A percentile compares a stretch with the other conserved stretches of the same genome.
Evolutionary conservation across 2,797 vertebrate genomes (phyloP).

Genomic region (Hybognathus amarus): DNA sequence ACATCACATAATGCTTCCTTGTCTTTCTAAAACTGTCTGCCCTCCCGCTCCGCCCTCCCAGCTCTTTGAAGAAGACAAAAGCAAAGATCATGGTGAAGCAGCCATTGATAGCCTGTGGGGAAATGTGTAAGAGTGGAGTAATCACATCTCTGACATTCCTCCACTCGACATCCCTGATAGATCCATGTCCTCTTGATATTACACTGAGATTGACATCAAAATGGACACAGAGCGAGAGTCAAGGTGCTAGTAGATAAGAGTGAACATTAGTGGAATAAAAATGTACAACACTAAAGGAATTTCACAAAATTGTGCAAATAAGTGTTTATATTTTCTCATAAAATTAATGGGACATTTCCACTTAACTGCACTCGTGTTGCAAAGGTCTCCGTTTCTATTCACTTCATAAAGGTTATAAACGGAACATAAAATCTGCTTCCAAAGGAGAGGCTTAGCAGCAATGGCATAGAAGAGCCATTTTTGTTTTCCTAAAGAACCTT

Average conservation of each 20-base stretch:
- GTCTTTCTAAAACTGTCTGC: constrained; percentile 10
- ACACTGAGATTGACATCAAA: constrained; percentile 29
- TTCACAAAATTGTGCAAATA: background rate
- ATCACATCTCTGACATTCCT: constrained; percentile 72
- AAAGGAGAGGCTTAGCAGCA: background rate
- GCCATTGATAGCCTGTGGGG: constrained; percentile 72
- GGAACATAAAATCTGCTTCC: background rate
- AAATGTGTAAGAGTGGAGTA: constrained; percentile 77
- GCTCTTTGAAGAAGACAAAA: constrained; percentile 77
- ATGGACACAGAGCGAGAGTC: background rate
- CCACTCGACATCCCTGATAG: constrained; percentile 70
- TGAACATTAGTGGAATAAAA: background rate
- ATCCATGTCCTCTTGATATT: constrained; percentile 57
- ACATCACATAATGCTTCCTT: constrained; percentile 62
- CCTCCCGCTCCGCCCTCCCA: background rate
- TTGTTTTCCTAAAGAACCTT: background rate
- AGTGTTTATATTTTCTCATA: background rate
- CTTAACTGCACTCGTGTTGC: background rate
- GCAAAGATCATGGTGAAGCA: constrained; percentile 74
- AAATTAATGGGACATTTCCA: background rate
- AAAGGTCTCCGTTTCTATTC: background rate
- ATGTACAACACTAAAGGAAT: background rate
- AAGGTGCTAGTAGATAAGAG: constrained; percentile 25
- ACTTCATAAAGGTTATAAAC: background rate
- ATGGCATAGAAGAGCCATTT: background rate